Base-by-base conservation (phyloP, 2,113 vertebrate species). In the Leptobrachium leishanense region DNA sequence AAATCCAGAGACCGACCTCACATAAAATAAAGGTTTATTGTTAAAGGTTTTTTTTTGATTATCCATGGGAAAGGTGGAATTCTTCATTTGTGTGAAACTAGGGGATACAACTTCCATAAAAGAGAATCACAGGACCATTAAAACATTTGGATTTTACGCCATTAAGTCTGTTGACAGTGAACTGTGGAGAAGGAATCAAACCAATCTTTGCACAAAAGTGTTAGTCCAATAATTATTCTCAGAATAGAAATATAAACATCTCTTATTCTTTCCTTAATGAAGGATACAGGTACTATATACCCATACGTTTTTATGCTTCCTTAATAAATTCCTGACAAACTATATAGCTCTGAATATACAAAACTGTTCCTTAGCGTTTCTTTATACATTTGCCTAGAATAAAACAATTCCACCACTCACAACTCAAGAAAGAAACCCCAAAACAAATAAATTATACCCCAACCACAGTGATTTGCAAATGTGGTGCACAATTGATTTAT, bases 11-110 rank as follows among this genome's bases (percentile, higher is more conserved):
- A 43, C 50, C 68, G 77, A 79, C 63, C 77, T 57, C 63, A 74
- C 43, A 67, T 79, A 73, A 67, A 79, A 55, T 74, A 57, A 7
- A 12, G 54, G 64, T 79, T 79, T 79, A 67, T 74, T 67, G 46
- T 44, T 40, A 5, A 67, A 40, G 7, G 65, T 46, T 78, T 68
- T 54, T 62, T 79, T 57, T 59, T 57, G 43, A 10, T 42, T 13
- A 12, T 73, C 62, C 77, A 66, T 72, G 69, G 55, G 54, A 54
- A 46, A 59, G 70, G 43, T 74, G 64, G 20, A 74, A 42, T 74
- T 11, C 43, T 68, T 53, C 40, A 75, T 65, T 65, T 74, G 41
- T 67, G 70, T 79, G 62, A 74, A 79, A 79, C 70, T 54, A 40
- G 63, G 65, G 72, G 70, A 50, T 66, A 64, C 72, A 64, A 44